Conservation (phyloP, 1,140 invertebrate genomes). For the Euwallacea similis region DNA sequence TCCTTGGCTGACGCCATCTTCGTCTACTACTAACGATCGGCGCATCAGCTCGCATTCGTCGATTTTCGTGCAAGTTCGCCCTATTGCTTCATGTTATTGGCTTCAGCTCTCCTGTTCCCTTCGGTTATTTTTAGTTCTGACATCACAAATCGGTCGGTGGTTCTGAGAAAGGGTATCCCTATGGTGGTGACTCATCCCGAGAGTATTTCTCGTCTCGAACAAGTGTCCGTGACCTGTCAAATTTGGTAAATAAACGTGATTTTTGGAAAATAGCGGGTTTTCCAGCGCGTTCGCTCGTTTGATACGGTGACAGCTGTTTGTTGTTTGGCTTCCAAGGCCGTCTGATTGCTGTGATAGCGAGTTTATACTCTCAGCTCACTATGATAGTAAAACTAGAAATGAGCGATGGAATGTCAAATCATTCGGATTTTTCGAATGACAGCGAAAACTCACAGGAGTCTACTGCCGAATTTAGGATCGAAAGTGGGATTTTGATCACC, state of each 20-base stretch:
- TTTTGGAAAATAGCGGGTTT: slow-evolving; percentile 17
- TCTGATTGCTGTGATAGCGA: slow-evolving; percentile 6
- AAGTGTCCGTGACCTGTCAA: slow-evolving; percentile 35
- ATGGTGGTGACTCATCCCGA: slow-evolving; percentile 45
- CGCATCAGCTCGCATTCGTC: neutral
- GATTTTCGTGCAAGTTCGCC: slow-evolving; percentile 14
- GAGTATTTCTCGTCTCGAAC: slow-evolving; percentile 40
- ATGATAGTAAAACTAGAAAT: slow-evolving; percentile 50
- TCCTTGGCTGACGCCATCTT: slow-evolving; percentile 29
- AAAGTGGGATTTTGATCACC: slow-evolving; percentile 45
- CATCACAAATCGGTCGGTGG: slow-evolving; percentile 49
- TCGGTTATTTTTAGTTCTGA: slow-evolving; percentile 51
- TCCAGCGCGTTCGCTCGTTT: slow-evolving; percentile 12
- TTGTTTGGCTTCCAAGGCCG: slow-evolving; percentile 5
- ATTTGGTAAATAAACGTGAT: slow-evolving; percentile 23
- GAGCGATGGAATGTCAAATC: slow-evolving; percentile 51
- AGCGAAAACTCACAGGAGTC: slow-evolving; percentile 52
- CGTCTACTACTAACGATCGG: neutral
- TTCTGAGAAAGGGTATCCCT: slow-evolving; percentile 52
- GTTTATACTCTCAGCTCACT: neutral
- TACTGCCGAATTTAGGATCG: slow-evolving; percentile 46
- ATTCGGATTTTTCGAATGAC: slow-evolving; percentile 54
- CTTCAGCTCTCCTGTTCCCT: slow-evolving; percentile 4
- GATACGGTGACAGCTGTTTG: slow-evolving; percentile 23
- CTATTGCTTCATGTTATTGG: slow-evolving; percentile 16